Base-by-base conservation (phyloP, 2,797 vertebrate species). In the Podargus strigoides region DNA sequence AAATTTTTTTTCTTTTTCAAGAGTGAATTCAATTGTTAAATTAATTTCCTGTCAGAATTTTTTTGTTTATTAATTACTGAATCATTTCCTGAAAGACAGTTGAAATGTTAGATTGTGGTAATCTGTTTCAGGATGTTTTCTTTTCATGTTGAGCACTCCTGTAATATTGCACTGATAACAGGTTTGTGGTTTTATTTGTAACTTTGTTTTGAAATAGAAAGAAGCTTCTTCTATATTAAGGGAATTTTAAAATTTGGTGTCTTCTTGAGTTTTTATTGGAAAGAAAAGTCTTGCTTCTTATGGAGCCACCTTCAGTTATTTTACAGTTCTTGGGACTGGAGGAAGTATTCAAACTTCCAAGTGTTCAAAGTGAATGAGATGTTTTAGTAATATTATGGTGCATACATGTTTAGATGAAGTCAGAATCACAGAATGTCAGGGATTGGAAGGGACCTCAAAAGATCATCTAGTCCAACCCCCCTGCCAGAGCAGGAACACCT, bases 181-280 rank as follows among this genome's bases (percentile, higher is more conserved):
- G 2, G 32, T 69, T 17, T 7, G 5, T 32, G 13, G 1, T 52
- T 56, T 47, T 52, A 15, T 64, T 77, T 23, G 9, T 55, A 9
- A 32, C 15, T 52, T 42, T 28, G 3, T 59, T 91, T 75, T 53
- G 18, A 55, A 79, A 36, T 58, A 28, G 2, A n/a, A 28, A 44
- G 41, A 34, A 13, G 1, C 28, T 12, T 47, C 50, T 6, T 47
- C 7, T 41, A 8, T 67, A 4, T 49, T 64, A 34, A 47, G 8
- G 8, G 15, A 50, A 78, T 75, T n/a, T 4, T 0, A 1, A 30
- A 64, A 9, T 64, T 39, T 1, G 6, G 2, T 6, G 32, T 32
- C 2, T 52, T 28, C 47, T 30, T 63, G 19, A 74, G 8, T 3
- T 62, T 55, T 44, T 44, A 19, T 32, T 78, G 50, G 20, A 50